Conservation (phyloP, 2,888 invertebrate genomes). For the Thymelicus acteon region DNA sequence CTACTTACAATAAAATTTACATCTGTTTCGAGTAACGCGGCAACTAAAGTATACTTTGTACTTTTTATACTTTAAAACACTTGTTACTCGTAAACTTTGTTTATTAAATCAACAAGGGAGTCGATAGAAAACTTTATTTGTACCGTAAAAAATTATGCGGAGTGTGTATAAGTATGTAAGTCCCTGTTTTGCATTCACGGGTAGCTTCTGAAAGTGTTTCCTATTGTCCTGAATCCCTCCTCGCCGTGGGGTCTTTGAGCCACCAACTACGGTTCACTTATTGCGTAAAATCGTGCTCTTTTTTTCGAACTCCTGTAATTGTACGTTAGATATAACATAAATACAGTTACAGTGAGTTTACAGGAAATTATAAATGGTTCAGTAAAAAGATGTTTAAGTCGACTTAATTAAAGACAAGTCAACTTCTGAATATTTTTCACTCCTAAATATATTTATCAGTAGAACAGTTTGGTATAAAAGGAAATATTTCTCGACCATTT, state of each 20-base stretch:
- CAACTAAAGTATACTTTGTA: conserved; percentile 13
- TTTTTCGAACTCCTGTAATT: conserved; percentile 35
- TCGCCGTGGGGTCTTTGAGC: conserved; percentile 64
- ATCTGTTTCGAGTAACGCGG: conserved; percentile 25
- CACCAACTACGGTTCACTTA: conserved; percentile 50
- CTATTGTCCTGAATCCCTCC: conserved; percentile 69
- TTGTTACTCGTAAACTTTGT: conserved; percentile 30
- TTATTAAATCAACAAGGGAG: conserved; percentile 35
- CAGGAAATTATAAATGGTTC: not conserved
- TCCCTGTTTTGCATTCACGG: conserved; percentile 73
- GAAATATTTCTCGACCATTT: conserved; percentile 20
- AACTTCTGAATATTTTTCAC: not conserved
- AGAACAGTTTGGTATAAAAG: not conserved
- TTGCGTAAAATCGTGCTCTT: conserved; percentile 49
- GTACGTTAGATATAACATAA: conserved; percentile 1
- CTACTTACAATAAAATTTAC: conserved; percentile 24
- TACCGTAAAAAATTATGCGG: conserved; percentile 52
- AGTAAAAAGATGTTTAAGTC: no score
- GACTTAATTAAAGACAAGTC: not conserved
- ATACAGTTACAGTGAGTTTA: not conserved
- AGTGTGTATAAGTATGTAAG: conserved; percentile 45
- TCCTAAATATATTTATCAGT: not conserved
- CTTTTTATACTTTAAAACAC: conserved; percentile 21
- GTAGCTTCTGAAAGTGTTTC: conserved; percentile 73
- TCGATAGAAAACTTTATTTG: conserved; percentile 34